Conservation (phyloP, 2,113 vertebrate species). For the Cnemophilus loriae region DNA sequence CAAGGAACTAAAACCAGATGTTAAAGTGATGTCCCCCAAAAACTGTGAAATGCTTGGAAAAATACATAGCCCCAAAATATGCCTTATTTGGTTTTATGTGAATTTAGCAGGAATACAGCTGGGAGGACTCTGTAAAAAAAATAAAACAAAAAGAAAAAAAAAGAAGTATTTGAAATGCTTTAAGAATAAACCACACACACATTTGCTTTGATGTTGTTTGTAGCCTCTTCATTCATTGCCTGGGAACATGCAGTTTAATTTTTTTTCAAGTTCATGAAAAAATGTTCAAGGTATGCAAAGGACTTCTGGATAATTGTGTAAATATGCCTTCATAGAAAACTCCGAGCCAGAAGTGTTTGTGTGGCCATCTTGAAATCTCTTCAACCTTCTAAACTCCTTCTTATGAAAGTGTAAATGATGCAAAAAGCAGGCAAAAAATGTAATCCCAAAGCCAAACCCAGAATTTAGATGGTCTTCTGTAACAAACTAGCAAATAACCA, state of each 20-base stretch:
- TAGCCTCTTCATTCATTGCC: not conserved
- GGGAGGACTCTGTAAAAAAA: not conserved
- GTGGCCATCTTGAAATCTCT: conserved; percentile 29
- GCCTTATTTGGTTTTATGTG: not conserved
- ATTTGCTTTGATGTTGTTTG: conserved; percentile 27
- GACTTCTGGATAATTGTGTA: not conserved
- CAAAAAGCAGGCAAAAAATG: not conserved
- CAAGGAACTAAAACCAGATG: conserved; percentile 57
- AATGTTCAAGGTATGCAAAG: not conserved
- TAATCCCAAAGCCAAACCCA: not conserved
- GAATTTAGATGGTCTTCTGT: not conserved
- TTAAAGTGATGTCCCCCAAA: not conserved
- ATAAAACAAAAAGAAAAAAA: not conserved
- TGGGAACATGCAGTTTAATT: not conserved
- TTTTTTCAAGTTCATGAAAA: conserved; percentile 5
- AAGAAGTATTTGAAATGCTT: not conserved
- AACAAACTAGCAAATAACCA: not conserved
- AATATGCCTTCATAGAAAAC: not conserved
- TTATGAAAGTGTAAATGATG: not conserved
- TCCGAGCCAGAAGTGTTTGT: not conserved
- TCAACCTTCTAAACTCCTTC: not conserved
- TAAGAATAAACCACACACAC: not conserved
- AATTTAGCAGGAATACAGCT: not conserved
- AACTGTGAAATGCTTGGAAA: conserved; percentile 27
- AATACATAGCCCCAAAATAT: not conserved